A percentile compares a stretch with the other conserved stretches of the same genome.
phyloP scores from a whole-genome alignment of 2,888 invertebrate genomes.

The Lycia hirtaria region DNA sequence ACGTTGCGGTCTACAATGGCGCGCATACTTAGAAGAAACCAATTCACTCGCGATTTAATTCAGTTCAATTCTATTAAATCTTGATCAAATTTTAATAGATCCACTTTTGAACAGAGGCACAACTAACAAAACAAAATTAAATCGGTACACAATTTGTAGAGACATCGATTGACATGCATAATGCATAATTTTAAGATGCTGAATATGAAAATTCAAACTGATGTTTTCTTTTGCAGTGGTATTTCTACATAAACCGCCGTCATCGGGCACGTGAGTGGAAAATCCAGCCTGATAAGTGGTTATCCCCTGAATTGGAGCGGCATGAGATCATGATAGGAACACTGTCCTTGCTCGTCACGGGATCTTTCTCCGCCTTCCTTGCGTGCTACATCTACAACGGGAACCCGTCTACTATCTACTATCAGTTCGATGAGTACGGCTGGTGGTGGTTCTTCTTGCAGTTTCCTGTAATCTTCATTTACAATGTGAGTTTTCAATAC shows the following conservation, averaged over 20 bases:
- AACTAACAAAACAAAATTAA: too few relatives aligned
- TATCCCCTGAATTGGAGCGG: constrained; percentile 87
- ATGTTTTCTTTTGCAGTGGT: too few relatives aligned
- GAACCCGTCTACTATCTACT: constrained; percentile 88
- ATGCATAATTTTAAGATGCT: too few relatives aligned
- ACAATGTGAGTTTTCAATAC: constrained; percentile 74
- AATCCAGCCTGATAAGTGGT: constrained; percentile 89
- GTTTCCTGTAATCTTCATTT: constrained; percentile 87
- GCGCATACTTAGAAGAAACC: too few relatives aligned
- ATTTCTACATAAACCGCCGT: constrained; percentile 87
- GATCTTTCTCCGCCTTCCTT: constrained; percentile 85
- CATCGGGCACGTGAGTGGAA: constrained; percentile 89
- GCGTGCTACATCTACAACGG: constrained; percentile 89
- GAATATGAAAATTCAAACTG: too few relatives aligned
- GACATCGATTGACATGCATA: too few relatives aligned
- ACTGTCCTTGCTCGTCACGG: constrained; percentile 82
- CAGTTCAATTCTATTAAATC: too few relatives aligned
- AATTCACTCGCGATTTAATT: too few relatives aligned
- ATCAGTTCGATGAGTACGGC: constrained; percentile 86
- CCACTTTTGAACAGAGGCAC: too few relatives aligned
- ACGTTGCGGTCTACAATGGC: too few relatives aligned
- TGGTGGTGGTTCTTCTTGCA: constrained; percentile 88
- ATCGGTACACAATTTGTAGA: too few relatives aligned
- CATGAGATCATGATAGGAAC: constrained; percentile 89
- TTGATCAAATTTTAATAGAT: too few relatives aligned